phyloP scores from a whole-genome alignment of 2,113 vertebrate species.

The Recurvirostra avosetta region DNA sequence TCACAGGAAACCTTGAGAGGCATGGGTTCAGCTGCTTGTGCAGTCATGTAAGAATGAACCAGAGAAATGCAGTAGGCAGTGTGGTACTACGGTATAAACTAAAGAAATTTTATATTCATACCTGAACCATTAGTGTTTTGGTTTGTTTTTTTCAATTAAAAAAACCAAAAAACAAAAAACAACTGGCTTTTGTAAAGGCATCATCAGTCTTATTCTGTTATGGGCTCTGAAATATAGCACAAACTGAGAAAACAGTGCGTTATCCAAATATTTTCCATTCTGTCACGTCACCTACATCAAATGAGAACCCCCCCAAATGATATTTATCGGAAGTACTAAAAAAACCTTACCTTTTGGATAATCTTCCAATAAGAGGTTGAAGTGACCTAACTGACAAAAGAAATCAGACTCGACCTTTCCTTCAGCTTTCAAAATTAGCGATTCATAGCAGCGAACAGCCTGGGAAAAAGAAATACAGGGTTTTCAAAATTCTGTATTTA shows the following conservation, averaged over 20 bases:
- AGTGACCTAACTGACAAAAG: constrained; percentile 99
- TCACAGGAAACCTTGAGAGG: background rate
- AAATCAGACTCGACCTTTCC: constrained; percentile 98
- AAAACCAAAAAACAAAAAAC: background rate
- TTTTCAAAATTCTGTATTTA: constrained; percentile 35
- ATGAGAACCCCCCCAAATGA: background rate
- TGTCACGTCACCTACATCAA: background rate
- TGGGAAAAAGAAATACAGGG: constrained; percentile 68
- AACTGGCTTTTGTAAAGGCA: background rate
- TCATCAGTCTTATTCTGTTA: background rate
- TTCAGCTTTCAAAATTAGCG: constrained; percentile 96
- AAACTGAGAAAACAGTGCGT: background rate
- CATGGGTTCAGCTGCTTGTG: background rate
- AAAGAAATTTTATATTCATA: background rate
- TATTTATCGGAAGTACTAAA: background rate
- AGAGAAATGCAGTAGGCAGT: background rate
- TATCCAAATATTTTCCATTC: background rate
- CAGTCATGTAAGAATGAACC: background rate
- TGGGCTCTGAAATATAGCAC: background rate
- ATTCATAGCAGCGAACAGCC: constrained; percentile 96
- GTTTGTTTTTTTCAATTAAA: background rate
- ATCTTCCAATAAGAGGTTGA: constrained; percentile 98
- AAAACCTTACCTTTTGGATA: constrained; percentile 96
- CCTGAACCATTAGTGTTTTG: background rate
- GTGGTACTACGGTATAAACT: background rate